Percentiles rank a stretch among this genome's conserved stretches.
Conservation (phyloP, 2,113 vertebrate genomes). For the Colistium nudipinnis region DNA sequence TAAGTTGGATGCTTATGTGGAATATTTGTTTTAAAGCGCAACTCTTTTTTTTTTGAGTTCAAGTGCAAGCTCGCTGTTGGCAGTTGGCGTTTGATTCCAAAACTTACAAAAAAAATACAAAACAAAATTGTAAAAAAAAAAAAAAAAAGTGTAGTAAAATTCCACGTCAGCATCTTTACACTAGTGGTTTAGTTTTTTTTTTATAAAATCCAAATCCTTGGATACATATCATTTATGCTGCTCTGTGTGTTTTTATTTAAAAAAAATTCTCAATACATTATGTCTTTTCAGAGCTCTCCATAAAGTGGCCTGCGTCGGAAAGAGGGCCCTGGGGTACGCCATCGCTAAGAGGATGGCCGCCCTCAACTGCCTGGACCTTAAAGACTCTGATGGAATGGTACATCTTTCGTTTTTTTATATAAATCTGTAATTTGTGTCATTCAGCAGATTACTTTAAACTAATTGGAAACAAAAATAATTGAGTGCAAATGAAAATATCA, state of each 20-base stretch:
- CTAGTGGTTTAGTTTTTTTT: too few species aligned
- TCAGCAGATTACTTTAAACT: too few species aligned
- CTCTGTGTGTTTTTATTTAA: background rate
- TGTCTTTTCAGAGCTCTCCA: conserved; percentile 80
- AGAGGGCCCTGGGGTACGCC: conserved; percentile 80
- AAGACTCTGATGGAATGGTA: conserved; percentile 85
- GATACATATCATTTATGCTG: background rate
- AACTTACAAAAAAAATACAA: too few species aligned
- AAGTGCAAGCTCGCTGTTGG: too few species aligned
- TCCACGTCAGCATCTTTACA: too few species aligned
- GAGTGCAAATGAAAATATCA: background rate
- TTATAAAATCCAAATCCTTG: too few species aligned
- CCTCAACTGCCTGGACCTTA: conserved; percentile 80
- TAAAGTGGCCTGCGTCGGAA: conserved; percentile 80
- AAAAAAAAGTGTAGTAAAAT: too few species aligned
- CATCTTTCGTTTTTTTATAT: background rate
- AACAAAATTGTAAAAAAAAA: too few species aligned
- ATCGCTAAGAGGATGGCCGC: conserved; percentile 81
- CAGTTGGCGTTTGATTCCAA: too few species aligned
- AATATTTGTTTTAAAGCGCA: too few species aligned
- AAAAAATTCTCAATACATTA: background rate
- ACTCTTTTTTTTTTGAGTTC: too few species aligned
- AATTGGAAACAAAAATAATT: too few species aligned
- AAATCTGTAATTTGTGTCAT: background rate
- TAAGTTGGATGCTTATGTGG: conserved; percentile 64